A percentile compares a stretch with the other conserved stretches of the same genome.
Evolutionary conservation across 1,140 invertebrate species (phyloP).

Genomic region (Periplaneta americana): DNA sequence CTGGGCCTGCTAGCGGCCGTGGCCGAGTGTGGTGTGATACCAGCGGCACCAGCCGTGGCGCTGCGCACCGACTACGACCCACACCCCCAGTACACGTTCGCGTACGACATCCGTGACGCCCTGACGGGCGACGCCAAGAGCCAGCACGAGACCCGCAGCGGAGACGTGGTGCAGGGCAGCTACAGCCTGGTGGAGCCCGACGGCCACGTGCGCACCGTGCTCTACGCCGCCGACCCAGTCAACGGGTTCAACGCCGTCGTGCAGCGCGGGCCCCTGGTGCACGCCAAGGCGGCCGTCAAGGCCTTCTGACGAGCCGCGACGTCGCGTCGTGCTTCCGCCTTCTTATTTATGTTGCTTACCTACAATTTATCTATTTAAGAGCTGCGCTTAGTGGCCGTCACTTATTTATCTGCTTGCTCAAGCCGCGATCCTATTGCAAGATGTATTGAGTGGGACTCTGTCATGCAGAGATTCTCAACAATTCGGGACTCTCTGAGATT

Average conservation of each 20-base stretch:
- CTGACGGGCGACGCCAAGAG: constrained; percentile 20
- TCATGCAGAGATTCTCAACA: too few relatives aligned
- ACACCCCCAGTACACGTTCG: constrained; percentile 18
- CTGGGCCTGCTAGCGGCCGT: not conserved
- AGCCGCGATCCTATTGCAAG: too few relatives aligned
- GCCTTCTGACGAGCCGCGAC: constrained; percentile 1
- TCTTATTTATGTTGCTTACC: too few relatives aligned
- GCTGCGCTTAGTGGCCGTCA: too few relatives aligned
- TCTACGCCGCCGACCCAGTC: constrained; percentile 27
- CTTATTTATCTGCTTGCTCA: too few relatives aligned
- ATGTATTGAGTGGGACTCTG: too few relatives aligned
- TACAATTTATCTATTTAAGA: too few relatives aligned
- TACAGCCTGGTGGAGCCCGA: constrained; percentile 23
- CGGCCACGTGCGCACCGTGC: constrained; percentile 20
- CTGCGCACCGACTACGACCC: constrained; percentile 19
- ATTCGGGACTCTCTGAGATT: too few relatives aligned
- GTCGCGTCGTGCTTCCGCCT: too few relatives aligned
- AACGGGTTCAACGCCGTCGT: constrained; percentile 26
- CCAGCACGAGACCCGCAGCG: too few relatives aligned
- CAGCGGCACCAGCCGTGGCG: constrained; percentile 23
- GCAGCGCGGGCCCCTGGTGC: constrained; percentile 8
- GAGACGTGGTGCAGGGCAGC: too few relatives aligned
- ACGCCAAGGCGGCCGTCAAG: constrained; percentile 9
- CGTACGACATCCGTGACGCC: constrained; percentile 19
- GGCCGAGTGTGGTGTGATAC: constrained; percentile 1